These are phyloP conservation scores for Bombus sylvicola DNA, from an alignment of 1,140 invertebrate species.

Conservation along the genomic window DNA sequence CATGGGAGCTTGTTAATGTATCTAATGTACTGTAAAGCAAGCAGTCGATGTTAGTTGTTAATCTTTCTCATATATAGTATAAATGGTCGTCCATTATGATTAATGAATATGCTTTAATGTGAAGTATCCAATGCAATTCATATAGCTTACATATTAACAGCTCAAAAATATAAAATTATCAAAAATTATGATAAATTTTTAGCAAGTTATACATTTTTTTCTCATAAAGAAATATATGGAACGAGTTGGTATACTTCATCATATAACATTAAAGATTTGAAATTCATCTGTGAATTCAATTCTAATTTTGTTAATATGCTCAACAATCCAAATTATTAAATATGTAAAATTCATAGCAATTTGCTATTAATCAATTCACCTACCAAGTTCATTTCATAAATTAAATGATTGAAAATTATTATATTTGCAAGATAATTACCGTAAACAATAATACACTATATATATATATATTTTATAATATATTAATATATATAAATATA, in stretches of 20 bases:
- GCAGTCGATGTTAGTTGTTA: constrained; percentile 81
- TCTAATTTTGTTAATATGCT: constrained; percentile 24
- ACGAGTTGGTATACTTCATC: constrained; percentile 21
- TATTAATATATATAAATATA: constrained; percentile 31
- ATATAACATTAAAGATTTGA: constrained; percentile 13
- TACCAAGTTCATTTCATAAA: constrained; percentile 40
- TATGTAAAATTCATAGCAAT: constrained; percentile 28
- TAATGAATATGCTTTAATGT: constrained; percentile 77
- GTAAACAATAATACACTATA: neutral
- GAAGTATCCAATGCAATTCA: constrained; percentile 71
- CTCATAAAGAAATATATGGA: constrained; percentile 24
- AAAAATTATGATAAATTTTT: constrained; percentile 34
- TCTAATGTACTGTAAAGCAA: constrained; percentile 74
- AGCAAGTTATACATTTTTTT: constrained; percentile 7
- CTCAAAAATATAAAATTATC: constrained; percentile 60
- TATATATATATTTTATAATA: constrained; percentile 24
- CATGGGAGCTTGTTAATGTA: constrained; percentile 69
- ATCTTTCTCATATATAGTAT: constrained; percentile 79
- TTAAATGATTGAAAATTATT: constrained; percentile 25
- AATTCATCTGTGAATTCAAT: constrained; percentile 7
- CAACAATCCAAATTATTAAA: constrained; percentile 9
- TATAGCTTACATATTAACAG: constrained; percentile 63
- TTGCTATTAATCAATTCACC: constrained; percentile 22
- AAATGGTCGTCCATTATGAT: constrained; percentile 79
- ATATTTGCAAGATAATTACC: constrained; percentile 21